These are phyloP conservation scores for Labroides dimidiatus DNA, from an alignment of 2,797 vertebrate species.

Conservation along the genomic window DNA sequence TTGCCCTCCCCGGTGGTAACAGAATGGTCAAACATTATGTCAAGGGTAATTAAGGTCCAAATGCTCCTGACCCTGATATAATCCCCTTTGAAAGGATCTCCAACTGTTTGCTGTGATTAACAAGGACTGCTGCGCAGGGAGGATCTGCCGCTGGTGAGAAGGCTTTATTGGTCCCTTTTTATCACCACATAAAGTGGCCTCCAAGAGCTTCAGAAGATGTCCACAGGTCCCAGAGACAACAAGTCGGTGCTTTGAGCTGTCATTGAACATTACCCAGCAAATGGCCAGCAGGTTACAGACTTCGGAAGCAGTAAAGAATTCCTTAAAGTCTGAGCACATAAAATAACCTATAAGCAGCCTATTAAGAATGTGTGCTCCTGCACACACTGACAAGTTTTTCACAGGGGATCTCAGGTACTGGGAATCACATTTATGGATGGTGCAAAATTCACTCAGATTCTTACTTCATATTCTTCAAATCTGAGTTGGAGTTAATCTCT, in stretches of 20 bases:
- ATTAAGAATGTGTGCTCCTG: constrained; percentile 4
- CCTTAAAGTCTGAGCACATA: constrained; percentile 27
- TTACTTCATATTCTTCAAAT: background rate
- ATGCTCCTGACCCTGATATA: constrained; percentile 88
- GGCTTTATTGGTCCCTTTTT: constrained; percentile 80
- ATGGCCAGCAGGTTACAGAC: constrained; percentile 57
- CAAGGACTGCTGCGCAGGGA: constrained; percentile 70
- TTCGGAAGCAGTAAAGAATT: constrained; percentile 62
- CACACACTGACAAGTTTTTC: constrained; percentile 13
- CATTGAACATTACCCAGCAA: constrained; percentile 70
- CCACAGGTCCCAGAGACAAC: constrained; percentile 66
- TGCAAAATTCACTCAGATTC: background rate
- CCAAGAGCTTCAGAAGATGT: constrained; percentile 71
- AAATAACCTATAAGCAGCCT: constrained; percentile 30
- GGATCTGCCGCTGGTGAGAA: constrained; percentile 71
- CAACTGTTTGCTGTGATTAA: constrained; percentile 87
- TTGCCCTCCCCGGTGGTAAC: constrained; percentile 82
- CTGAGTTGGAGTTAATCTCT: background rate
- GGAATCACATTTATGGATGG: constrained; percentile 3
- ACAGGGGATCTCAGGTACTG: background rate
- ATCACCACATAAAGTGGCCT: constrained; percentile 80
- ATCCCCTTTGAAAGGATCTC: constrained; percentile 87
- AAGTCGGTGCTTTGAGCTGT: constrained; percentile 68
- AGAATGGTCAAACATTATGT: constrained; percentile 90
- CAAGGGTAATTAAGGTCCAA: constrained; percentile 88